Evolutionary conservation across 2,888 invertebrate species (phyloP).

Genomic region (Diogma glabrata): DNA sequence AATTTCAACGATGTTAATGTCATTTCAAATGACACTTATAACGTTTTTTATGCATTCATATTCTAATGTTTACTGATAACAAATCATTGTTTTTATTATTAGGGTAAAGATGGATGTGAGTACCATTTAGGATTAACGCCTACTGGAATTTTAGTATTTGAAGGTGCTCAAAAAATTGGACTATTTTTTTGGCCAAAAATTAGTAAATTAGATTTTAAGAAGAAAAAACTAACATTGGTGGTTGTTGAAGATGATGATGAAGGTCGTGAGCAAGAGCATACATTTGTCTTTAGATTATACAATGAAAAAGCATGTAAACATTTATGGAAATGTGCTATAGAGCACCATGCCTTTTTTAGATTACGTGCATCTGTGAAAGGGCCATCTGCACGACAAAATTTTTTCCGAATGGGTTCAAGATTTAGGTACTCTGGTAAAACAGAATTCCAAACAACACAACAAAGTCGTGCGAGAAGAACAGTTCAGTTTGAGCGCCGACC

Average conservation of each 20-base stretch:
- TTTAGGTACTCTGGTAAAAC: constrained; percentile 89
- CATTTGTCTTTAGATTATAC: constrained; percentile 91
- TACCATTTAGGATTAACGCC: constrained; percentile 96
- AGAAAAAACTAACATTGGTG: constrained; percentile 90
- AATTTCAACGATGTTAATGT: too few relatives aligned
- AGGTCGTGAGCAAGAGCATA: constrained; percentile 93
- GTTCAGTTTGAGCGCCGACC: constrained; percentile 95
- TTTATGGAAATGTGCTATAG: constrained; percentile 99
- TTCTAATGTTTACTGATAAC: background rate
- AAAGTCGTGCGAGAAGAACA: constrained; percentile 79
- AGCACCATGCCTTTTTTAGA: constrained; percentile 98
- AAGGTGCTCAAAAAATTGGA: constrained; percentile 92
- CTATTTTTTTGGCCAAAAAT: constrained; percentile 99
- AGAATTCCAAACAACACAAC: constrained; percentile 92
- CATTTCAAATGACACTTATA: too few relatives aligned
- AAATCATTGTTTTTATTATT: constrained; percentile 19
- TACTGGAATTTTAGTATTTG: constrained; percentile 96
- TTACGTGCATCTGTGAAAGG: constrained; percentile 81
- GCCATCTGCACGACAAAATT: constrained; percentile 82
- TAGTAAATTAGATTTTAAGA: constrained; percentile 93
- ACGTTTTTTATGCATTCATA: too few relatives aligned
- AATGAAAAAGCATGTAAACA: constrained; percentile 99
- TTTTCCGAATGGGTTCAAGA: constrained; percentile 96
- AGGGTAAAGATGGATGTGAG: constrained; percentile 92
- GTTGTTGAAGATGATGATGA: constrained; percentile 99